Percentiles rank a stretch among this genome's conserved stretches.
phyloP scores from a whole-genome alignment of 2,113 vertebrate species.

The Bucco capensis region DNA sequence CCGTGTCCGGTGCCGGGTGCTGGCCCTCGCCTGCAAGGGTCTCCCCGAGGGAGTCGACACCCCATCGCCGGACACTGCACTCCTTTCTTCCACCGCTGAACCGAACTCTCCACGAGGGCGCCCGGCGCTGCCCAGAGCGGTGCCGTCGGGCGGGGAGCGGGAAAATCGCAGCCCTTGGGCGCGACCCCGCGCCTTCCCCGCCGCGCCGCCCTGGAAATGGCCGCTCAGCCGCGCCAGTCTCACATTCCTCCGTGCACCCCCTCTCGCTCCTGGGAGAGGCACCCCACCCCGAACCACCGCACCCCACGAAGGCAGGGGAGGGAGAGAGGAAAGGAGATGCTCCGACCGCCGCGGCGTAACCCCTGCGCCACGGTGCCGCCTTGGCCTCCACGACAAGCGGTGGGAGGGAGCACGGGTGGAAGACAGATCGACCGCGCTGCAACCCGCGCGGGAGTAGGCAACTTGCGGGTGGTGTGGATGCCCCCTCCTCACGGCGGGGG shows the following conservation, averaged over 20 bases:
- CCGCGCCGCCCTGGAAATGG: background rate
- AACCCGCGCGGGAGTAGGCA: too few relatives aligned
- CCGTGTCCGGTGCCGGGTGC: too few relatives aligned
- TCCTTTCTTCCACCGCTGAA: too few relatives aligned
- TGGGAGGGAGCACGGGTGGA: background rate
- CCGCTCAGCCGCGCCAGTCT: background rate
- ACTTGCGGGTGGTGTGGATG: background rate
- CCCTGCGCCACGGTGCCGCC: background rate
- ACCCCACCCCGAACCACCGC: background rate
- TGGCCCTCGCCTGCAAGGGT: background rate
- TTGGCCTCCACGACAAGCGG: background rate
- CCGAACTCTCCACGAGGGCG: rapidly evolving
- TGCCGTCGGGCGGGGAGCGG: background rate
- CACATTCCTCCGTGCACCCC: background rate
- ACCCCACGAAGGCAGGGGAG: background rate
- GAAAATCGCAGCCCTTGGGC: too few relatives aligned
- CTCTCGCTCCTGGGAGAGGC: background rate
- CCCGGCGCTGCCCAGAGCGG: too few relatives aligned
- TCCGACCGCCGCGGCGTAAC: too few relatives aligned
- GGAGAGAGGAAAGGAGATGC: background rate
- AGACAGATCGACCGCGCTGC: background rate
- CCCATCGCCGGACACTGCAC: background rate
- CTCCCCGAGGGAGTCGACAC: rapidly evolving
- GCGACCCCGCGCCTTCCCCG: background rate
- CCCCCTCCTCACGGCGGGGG: background rate